Percentiles rank a stretch among this genome's conserved stretches.
Evolutionary conservation across 2,888 invertebrate genomes (phyloP).

Genomic region (Latheticus oryzae): DNA sequence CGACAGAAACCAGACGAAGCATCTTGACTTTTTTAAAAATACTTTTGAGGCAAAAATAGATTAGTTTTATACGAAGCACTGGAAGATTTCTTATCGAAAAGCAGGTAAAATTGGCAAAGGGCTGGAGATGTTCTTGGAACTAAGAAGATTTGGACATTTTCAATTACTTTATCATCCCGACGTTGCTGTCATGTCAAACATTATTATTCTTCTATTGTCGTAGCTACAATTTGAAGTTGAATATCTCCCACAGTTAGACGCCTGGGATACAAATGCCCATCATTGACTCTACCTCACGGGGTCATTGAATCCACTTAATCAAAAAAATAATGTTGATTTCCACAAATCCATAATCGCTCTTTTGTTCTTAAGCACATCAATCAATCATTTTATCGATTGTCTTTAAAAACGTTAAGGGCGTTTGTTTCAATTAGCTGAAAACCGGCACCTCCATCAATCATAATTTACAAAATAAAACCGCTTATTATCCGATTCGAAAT

Average conservation of each 20-base stretch:
- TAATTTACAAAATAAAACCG: conserved; percentile 38
- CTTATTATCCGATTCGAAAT: conserved; percentile 34
- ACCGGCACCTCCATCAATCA: conserved; percentile 36
- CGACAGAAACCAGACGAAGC: conserved; percentile 55
- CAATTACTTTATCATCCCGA: no score
- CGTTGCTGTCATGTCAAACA: no score
- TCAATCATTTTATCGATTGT: conserved; percentile 14
- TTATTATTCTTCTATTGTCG: no score
- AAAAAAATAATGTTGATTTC: no score
- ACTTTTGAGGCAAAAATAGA: conserved; percentile 51
- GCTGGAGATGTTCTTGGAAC: no score
- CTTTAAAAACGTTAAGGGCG: conserved; percentile 25
- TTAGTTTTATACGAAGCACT: conserved; percentile 47
- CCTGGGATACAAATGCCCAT: conserved; percentile 22
- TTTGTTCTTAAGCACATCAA: no score
- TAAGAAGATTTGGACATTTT: no score
- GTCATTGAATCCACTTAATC: no score
- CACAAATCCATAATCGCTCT: no score
- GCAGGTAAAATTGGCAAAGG: no score
- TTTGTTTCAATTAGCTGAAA: conserved; percentile 35
- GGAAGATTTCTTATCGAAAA: no score
- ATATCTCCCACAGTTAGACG: conserved; percentile 11
- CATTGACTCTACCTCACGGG: conserved; percentile 13
- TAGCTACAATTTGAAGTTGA: no score
- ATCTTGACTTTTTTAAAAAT: conserved; percentile 45